Base-by-base conservation (phyloP, 2,797 vertebrate genomes). In the Macrochelys suwanniensis region DNA sequence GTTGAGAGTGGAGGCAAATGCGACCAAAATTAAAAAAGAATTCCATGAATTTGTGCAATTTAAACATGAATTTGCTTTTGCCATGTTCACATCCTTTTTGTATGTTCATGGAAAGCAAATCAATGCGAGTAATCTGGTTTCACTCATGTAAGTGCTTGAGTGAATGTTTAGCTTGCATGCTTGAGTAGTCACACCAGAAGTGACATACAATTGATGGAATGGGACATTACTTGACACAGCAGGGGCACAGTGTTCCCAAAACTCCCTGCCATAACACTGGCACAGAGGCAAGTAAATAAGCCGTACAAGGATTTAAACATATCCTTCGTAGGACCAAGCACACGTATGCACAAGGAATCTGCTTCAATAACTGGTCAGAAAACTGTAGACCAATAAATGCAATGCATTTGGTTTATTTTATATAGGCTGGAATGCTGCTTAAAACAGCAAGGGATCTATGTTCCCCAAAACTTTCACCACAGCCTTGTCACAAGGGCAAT, bases 381-480 rank as follows among this genome's bases (percentile, higher is more conserved):
- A 28, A 42, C 10, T 5, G 88, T 53, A 96, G 91, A 92, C 78
- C 89, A 50, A 86, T 57, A 91, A 91, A 89, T 54, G 37, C 76
- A 95, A 89, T 89, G 84, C 65, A 71, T n/a, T 94, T 87, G 88
- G 76, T 94, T 85, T 50, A 61, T 61, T 61, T 89, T 94, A 93
- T 94, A 89, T 13, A n/a, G 93, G 94, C 89, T 51, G 57, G 76
- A 84, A 86, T 88, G 81, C 50, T 96, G 87, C 49, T 94, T 87
- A 83, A 96, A 97, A 82, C 76, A 33, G 59, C 31, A 93, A 96
- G 92, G 51, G 53, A 87, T 77, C 83, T 79, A 53, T 71, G 28
- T 88, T 85, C 33, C 65, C 85, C 87, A 89, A 96, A 96, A 94
- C 93, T 89, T 88, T 93, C 87, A 71, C 42, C 84, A 92, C 59